Evolutionary conservation across 2,797 vertebrate genomes (phyloP), one percentile per base, ranked within the genome.

Genomic region (Gallirallus australis): DNA sequence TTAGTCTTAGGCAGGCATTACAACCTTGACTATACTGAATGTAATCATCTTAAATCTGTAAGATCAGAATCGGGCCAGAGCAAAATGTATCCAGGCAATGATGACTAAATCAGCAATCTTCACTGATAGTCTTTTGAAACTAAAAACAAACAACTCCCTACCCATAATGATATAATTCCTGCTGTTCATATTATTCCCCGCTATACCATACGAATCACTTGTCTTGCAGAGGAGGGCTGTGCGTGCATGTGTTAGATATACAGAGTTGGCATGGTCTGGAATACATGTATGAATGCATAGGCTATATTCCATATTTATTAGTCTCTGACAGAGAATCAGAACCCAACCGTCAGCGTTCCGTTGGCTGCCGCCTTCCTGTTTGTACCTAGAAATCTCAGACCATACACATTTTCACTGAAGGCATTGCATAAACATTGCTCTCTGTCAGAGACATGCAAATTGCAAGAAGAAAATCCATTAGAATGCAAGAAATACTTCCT

Each of bases 241-340:
- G 33, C 0, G 0, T 3, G 20, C 15, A 2, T 8, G 20, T 45
- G 9, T 60, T 25, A 40, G 56, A 75, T 24, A 54, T 0, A 3
- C 33, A 70, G 66, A 37, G 31, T 0, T 92, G 59, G n/a, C 35
- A 71, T 9, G 3, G 35, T 68, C 27, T 48, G 35, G n/a, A 70
- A 25, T 24, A 80, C 15, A 14, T 28, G 45, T 65, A 90, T 84
- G 75, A 35, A 72, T n/a, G 7, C 53, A 45, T 15, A 89, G 40
- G 16, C 48, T 37, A 31, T 39, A 76, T 39, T 86, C 13, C 45
- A 9, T 54, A 61, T 69, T 89, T 81, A 76, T 82, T 48, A 37
- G 16, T 2, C 1, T 68, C 66, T 48, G 31, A 72, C 31, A 78
- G 42, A 59, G 45, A 69, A 82, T 52, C 7, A 3, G 71, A 45